Conservation (phyloP, 2,113 vertebrate genomes). For the Oenanthe oenanthe region DNA sequence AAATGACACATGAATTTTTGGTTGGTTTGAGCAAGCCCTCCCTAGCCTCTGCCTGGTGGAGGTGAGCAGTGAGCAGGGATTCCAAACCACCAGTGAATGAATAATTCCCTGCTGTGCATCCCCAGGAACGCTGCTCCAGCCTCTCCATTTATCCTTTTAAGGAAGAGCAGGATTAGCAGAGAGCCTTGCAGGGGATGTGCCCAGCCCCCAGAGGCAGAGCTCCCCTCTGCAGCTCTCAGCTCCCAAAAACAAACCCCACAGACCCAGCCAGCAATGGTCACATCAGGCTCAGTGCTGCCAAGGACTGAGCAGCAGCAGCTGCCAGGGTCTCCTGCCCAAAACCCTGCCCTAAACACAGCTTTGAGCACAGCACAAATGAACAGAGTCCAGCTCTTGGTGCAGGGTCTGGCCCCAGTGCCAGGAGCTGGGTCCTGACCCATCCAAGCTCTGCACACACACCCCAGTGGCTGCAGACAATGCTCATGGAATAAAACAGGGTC, state of each 20-base stretch:
- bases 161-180: not conserved
- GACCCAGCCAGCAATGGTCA: rapidly evolving
- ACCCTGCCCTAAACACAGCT: rapidly evolving
- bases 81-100: rapidly evolving
- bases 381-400: rapidly evolving
- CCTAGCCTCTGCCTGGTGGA: rapidly evolving
- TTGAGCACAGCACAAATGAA: rapidly evolving
- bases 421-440: not conserved
- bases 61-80: not conserved
- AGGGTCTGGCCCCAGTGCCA: not conserved
- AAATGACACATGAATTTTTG: rapidly evolving
- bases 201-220: not conserved
- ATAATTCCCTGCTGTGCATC: not conserved
- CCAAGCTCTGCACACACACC: not conserved
- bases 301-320: rapidly evolving
- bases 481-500: rapidly evolving
- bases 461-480: not conserved
- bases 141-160: constrained; percentile 6
- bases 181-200: not conserved
- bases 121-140: rapidly evolving
- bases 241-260: not conserved
- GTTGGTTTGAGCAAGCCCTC: not conserved
- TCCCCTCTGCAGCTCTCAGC: not conserved
- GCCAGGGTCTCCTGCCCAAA: rapidly evolving
- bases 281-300: rapidly evolving